These are phyloP conservation scores for Trachelus iudaicus DNA, from an alignment of 2,888 invertebrate species.

Conservation along the genomic window DNA sequence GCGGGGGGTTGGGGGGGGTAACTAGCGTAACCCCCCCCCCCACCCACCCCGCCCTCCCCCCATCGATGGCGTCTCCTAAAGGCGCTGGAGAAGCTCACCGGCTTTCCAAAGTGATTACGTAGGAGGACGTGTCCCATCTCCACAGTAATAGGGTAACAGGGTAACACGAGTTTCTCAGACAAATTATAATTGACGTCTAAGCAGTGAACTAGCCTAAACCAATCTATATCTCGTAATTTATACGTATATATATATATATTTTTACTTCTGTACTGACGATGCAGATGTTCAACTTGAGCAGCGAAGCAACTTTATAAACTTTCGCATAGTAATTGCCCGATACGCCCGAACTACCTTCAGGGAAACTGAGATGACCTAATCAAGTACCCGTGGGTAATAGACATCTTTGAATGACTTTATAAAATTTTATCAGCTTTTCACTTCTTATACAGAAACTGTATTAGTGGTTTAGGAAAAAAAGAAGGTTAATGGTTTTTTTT, in stretches of 20 bases:
- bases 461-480: too few species aligned
- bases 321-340: neutral
- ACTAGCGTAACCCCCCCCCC: neutral
- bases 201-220: neutral
- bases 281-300: neutral
- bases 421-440: neutral
- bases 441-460: neutral
- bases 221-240: neutral
- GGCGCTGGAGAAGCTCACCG: constrained; percentile 29
- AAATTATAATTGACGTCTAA: constrained; percentile 11
- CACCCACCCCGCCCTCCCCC: neutral
- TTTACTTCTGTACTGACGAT: neutral
- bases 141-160: constrained; percentile 27
- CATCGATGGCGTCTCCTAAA: constrained; percentile 10
- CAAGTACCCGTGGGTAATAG: neutral
- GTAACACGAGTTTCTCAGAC: constrained; percentile 2
- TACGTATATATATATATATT: too few species aligned
- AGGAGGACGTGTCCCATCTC: constrained; percentile 21
- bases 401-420: neutral
- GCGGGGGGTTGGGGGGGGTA: too few species aligned
- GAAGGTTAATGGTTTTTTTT: too few species aligned
- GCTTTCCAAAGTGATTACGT: constrained; percentile 33
- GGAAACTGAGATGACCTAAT: neutral
- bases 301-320: neutral
- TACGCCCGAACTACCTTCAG: neutral